Evolutionary conservation across 2,888 invertebrate species (phyloP).

Genomic region (Allygus modestus): DNA sequence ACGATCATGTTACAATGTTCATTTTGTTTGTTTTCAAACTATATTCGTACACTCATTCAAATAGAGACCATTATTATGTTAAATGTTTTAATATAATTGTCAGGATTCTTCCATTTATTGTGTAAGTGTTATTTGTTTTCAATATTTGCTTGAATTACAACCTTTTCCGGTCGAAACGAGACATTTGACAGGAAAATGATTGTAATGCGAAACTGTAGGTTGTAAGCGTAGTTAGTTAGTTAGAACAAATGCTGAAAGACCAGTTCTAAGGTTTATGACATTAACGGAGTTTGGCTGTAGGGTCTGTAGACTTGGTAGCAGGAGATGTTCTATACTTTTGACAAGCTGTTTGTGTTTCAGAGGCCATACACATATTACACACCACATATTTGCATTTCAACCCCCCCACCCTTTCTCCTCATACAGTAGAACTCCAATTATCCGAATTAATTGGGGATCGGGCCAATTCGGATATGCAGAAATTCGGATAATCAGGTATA

Average conservation of each 20-base stretch:
- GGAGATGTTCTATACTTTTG: neutral
- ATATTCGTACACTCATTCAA: too few species aligned
- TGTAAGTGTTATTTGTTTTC: conserved; percentile 19
- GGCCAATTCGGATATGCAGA: too few species aligned
- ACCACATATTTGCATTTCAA: too few species aligned
- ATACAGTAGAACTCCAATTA: too few species aligned
- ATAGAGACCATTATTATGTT: neutral
- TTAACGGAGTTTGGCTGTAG: neutral
- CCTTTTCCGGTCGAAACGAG: neutral
- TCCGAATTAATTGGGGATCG: too few species aligned
- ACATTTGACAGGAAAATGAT: neutral
- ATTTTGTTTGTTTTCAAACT: too few species aligned
- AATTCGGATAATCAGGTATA: too few species aligned
- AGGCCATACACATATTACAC: too few species aligned
- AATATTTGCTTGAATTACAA: neutral
- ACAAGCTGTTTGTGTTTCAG: neutral
- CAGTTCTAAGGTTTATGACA: neutral
- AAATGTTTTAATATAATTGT: neutral
- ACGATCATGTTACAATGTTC: too few species aligned
- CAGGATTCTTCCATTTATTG: conserved; percentile 9
- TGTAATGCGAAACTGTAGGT: conserved; percentile 10
- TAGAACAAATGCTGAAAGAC: neutral
- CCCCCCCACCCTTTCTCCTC: too few species aligned
- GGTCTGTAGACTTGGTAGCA: neutral
- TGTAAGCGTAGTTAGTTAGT: neutral